phyloP scores from a whole-genome alignment of 2,113 vertebrate species.

The Gasterosteus nipponicus region DNA sequence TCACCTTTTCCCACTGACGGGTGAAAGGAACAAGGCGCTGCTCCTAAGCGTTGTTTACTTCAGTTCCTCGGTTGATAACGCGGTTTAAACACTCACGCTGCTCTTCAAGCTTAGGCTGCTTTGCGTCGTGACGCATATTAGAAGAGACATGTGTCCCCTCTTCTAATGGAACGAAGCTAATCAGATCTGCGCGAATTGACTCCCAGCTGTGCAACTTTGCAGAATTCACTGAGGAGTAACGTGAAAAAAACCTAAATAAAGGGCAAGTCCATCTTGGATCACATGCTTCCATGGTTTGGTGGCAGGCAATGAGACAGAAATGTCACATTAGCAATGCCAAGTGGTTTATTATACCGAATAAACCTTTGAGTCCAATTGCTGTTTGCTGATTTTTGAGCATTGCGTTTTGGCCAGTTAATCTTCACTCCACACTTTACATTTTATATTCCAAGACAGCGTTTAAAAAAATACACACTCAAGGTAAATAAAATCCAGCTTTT shows the following conservation, averaged over 20 bases:
- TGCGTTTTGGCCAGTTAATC: not conserved
- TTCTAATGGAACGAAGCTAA: slow-evolving; percentile 67
- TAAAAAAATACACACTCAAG: not conserved
- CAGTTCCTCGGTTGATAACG: slow-evolving; percentile 20
- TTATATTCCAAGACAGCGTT: not conserved
- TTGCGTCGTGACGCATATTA: slow-evolving; percentile 51
- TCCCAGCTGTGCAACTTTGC: slow-evolving; percentile 56
- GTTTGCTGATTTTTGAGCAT: slow-evolving; percentile 11
- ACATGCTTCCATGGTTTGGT: slow-evolving; percentile 51
- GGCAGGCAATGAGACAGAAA: slow-evolving; percentile 65
- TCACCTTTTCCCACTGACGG: not conserved
- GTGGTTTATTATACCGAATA: slow-evolving; percentile 28
- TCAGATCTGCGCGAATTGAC: slow-evolving; percentile 51
- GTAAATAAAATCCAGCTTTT: slow-evolving; percentile 10
- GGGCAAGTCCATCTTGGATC: slow-evolving; percentile 71
- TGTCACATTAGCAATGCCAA: slow-evolving; percentile 65
- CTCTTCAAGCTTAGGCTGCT: slow-evolving; percentile 22
- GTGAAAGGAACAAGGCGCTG: not conserved
- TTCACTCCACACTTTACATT: not conserved
- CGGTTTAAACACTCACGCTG: slow-evolving; percentile 23
- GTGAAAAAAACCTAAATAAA: slow-evolving; percentile 64
- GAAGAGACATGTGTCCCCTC: slow-evolving; percentile 45
- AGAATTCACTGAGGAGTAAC: slow-evolving; percentile 56
- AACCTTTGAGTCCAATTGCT: slow-evolving; percentile 26
- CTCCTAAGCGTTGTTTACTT: not conserved